These are phyloP conservation scores for Cichladusa arquata DNA, from an alignment of 2,113 vertebrate genomes.

Conservation along the genomic window DNA sequence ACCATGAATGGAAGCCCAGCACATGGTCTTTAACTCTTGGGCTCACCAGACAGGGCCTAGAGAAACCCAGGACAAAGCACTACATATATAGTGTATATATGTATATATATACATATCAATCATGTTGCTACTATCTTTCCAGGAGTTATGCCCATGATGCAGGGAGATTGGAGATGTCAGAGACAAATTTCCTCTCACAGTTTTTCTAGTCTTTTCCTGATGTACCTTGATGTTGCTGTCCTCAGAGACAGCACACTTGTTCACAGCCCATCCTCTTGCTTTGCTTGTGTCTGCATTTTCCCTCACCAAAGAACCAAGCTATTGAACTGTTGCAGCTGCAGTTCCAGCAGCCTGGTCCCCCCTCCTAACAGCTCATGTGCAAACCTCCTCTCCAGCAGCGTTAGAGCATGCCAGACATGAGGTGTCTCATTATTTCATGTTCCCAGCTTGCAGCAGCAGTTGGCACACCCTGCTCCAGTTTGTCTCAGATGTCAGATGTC, in stretches of 20 bases:
- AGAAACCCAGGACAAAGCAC: not conserved
- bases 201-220: not conserved
- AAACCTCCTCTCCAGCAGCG: not conserved
- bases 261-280: not conserved
- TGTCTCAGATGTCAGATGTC: not conserved
- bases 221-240: not conserved
- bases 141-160: rapidly evolving
- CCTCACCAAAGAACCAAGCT: not conserved
- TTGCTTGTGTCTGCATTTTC: not conserved
- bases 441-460: not conserved
- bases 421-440: not conserved
- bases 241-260: not conserved
- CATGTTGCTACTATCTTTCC: not conserved
- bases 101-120: no score
- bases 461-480: not conserved
- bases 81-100: no score
- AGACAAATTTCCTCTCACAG: not conserved
- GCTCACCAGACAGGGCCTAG: not conserved
- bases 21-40: not conserved
- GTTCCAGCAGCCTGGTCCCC: not conserved
- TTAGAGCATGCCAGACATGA: not conserved
- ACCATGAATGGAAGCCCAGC: not conserved
- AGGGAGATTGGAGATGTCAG: not conserved
- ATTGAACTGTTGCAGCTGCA: not conserved
- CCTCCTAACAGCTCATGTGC: not conserved